Base-by-base conservation (phyloP, 1,140 invertebrate genomes). In the Pomacea maculata region DNA sequence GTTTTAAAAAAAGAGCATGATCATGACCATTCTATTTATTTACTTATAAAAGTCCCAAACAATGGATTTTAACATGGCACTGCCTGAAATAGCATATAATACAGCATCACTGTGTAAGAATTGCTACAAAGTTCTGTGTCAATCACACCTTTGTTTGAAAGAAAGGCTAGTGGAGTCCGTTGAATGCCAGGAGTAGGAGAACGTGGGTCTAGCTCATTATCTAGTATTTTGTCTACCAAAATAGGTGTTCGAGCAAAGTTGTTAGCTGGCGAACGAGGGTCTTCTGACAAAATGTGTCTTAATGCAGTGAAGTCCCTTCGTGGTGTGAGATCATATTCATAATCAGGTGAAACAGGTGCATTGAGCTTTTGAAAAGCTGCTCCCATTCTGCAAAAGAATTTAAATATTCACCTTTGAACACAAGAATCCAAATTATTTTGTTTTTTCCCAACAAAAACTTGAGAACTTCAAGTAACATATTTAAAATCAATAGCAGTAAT, bases 181-280 rank as follows among this genome's bases (percentile, higher is more conserved):
- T 78, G 68, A 65, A 88, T 86, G 68, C 87, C 87, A 21, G 55
- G 65, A 19, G 87, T 84, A 2, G 87, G 87, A 21, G 87, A 88
- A n/a, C 87, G 75, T 15, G 87, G 87, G 57, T 88, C 87, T 12
- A 85, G 45, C 15, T 54, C 29, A 34, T 21, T 70, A 14, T 84
- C 82, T 19, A 83, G 83, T 15, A 83, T 85, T 72, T 85, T 84
- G 54, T 87, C 83, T 17, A 87, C 85, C n/a, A 83, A 64, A 71
- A 87, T 87, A 17, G 87, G 87, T 29, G 75, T 77, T 45, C 86
- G 80, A 29, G 79, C 67, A 73, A 86, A 86, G 61, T 81, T 82
- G 25, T 81, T 64, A 21, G 84, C 80, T 8, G 87, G 87, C 71
- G 87, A 87, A 17, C 87, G 70, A 0, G 87, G 87, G 71, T 87